Base-by-base conservation (phyloP, 2,113 vertebrate genomes). In the Lampris megalopsis region DNA sequence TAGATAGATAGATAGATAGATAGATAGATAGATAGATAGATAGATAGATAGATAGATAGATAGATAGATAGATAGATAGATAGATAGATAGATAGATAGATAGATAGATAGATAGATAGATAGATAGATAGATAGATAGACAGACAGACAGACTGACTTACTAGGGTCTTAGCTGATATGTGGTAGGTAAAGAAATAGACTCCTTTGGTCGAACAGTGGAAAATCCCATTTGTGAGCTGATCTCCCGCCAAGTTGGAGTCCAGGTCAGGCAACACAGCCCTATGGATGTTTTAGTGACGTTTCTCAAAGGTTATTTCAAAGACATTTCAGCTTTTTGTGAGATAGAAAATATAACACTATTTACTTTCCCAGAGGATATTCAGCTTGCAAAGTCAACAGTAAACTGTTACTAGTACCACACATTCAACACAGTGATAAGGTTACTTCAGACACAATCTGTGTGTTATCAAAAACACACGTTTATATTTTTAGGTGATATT, bases 171-270 rank as follows among this genome's bases (percentile, higher is more conserved):
- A 1, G 81, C 87, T 45, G 90, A 92, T 0, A 87, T 0, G 61
- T 92, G 89, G 71, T 76, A 92, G 45, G 80, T 86, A 82, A 92
- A 88, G 88, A 86, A 92, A 37, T 92, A 86, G 7, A 90, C 1
- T 3, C 90, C 90, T 58, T 43, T 62, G 50, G 35, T 1, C 41
- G 0, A 0, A 4, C 84, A 75, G 0, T 1, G n/a, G 53, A 84
- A 92, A 0, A 41, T 38, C 1, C 83, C 77, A 0, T 87, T 42
- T 1, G 1, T 53, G 75, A 90, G 70, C 0, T 2, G 0, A 0
- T 49, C 58, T 58, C 82, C 78, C 38, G 0, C n/a, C 42, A 64
- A 24, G 42, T 1, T 36, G 1, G 2, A 0, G 0, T 43, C 70
- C 69, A 77, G 48, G 0, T 62, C 38, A 0, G 77, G 9, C 13